Conservation (phyloP, 2,797 vertebrate genomes). For the Crypturellus tataupa region DNA sequence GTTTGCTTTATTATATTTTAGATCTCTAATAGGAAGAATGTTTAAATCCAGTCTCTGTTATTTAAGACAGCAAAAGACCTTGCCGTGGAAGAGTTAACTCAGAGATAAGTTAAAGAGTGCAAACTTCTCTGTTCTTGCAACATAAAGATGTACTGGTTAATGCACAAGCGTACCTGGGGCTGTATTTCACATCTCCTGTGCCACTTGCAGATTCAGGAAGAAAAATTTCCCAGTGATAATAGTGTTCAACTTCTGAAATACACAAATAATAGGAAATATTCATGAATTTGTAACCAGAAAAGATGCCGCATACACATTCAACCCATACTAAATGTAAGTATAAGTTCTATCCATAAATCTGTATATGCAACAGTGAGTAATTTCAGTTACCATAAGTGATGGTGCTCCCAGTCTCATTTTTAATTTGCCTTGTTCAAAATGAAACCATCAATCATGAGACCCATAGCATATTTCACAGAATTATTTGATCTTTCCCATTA, state of each 20-base stretch:
- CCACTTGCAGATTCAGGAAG: neutral
- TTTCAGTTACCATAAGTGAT: neutral
- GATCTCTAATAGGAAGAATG: neutral
- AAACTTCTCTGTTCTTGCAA: neutral
- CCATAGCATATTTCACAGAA: neutral
- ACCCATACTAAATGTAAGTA: neutral
- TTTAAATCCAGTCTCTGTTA: neutral
- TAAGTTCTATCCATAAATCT: neutral
- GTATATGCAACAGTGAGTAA: neutral
- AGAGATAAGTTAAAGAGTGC: neutral
- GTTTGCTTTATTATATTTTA: neutral
- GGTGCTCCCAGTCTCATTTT: slow-evolving; percentile 11
- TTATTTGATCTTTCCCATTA: slow-evolving; percentile 45
- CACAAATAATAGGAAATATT: neutral
- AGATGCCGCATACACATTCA: neutral
- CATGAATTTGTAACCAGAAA: neutral
- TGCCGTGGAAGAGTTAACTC: neutral
- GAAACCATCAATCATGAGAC: slow-evolving; percentile 36
- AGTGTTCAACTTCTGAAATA: neutral
- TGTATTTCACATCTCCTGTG: neutral
- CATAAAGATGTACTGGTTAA: neutral
- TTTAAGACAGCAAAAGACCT: neutral
- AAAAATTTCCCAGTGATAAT: neutral
- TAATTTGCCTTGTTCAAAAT: slow-evolving; percentile 36
- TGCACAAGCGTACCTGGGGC: neutral